These are phyloP conservation scores for Cydia amplana DNA, from an alignment of 1,140 invertebrate genomes.

Conservation along the genomic window DNA sequence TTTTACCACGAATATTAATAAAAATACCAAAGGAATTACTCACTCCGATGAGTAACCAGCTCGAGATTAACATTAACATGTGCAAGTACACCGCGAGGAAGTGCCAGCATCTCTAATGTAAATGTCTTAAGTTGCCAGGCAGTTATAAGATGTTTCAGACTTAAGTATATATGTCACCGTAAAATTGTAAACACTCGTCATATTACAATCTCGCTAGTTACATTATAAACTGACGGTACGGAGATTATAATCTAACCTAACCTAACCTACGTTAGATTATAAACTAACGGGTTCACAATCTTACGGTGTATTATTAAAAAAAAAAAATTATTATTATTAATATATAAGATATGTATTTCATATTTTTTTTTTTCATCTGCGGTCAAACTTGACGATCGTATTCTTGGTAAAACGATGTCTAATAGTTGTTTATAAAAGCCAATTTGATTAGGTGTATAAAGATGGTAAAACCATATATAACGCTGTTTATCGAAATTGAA, in stretches of 20 bases:
- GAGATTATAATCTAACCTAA: too few relatives aligned
- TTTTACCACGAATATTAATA: neutral
- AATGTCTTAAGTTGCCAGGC: neutral
- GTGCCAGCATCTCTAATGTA: neutral
- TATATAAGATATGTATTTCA: too few relatives aligned
- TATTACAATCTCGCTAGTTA: too few relatives aligned
- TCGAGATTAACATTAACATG: neutral
- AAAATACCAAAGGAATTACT: neutral
- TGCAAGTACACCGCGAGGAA: neutral
- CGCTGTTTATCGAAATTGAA: too few relatives aligned
- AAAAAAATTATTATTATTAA: too few relatives aligned
- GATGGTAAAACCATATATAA: neutral
- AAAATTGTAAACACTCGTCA: too few relatives aligned
- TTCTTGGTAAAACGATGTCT: neutral
- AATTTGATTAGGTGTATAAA: neutral
- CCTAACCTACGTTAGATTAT: too few relatives aligned
- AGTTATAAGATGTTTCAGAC: neutral
- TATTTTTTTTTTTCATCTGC: neutral
- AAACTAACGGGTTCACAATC: too few relatives aligned
- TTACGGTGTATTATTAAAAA: too few relatives aligned
- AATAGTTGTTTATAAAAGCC: neutral
- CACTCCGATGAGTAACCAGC: neutral
- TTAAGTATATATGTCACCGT: too few relatives aligned
- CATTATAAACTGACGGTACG: too few relatives aligned
- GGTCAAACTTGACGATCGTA: neutral